These are phyloP conservation scores for Leistus spinibarbis DNA, from an alignment of 2,888 invertebrate genomes.

Conservation along the genomic window DNA sequence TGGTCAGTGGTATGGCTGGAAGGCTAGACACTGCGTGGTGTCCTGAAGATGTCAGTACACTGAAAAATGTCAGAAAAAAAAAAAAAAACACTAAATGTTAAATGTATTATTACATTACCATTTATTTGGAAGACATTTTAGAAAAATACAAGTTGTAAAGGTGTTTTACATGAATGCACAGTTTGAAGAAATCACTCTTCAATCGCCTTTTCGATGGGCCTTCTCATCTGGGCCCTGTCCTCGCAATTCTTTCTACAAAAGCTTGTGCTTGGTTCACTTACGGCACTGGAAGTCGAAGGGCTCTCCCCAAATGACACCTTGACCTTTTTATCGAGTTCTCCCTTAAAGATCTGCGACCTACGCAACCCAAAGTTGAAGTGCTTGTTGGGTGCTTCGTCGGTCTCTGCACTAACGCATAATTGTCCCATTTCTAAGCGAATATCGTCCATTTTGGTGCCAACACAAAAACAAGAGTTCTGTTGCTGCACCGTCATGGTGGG, in stretches of 20 bases:
- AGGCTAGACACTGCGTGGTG: background rate
- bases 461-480: background rate
- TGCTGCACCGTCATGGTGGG: background rate
- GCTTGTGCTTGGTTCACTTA: background rate
- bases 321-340: background rate
- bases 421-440: background rate
- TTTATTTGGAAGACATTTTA: background rate
- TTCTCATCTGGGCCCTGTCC: background rate
- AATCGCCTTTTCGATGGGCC: background rate
- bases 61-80: background rate
- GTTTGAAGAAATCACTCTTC: background rate
- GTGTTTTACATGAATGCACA: background rate
- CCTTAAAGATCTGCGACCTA: background rate
- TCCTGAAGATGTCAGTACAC: background rate
- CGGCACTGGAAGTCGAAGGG: background rate
- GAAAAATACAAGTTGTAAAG: background rate
- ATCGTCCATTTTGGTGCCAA: background rate
- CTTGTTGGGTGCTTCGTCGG: background rate
- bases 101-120: background rate
- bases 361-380: background rate
- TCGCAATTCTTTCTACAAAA: background rate
- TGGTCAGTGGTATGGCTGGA: background rate
- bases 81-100: background rate
- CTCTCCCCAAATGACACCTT: background rate
- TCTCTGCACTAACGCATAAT: background rate